Evolutionary conservation across 2,113 vertebrate species (phyloP), one percentile per base, ranked within the genome.

Genomic region (Burhinus oedicnemus): DNA sequence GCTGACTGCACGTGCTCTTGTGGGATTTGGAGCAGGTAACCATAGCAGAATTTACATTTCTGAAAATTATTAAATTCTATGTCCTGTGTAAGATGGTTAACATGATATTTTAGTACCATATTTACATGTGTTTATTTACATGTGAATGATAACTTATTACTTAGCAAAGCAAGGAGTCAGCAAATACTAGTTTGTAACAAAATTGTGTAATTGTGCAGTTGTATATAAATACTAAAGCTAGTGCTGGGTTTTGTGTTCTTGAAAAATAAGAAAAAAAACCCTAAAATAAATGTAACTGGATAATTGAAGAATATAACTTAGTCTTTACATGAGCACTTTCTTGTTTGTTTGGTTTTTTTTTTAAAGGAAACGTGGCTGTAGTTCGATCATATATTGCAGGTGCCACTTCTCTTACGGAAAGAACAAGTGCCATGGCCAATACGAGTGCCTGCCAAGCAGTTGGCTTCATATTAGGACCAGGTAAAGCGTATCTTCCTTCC

Each of bases 391-490:
- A 99, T 61, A 99, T 99, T 60, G 98, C 99, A 6, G 99, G 99
- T 83, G 99, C 99, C 11, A 99, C 99, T 30, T 99, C 99, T 12
- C 98, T 99, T 80, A 98, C 93, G 1, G 99, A 99, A 97, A 98
- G 99, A 98, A 99, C 98, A 2, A 91, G 98, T 72, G 98, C 99
- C 38, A 99, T 99, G 99, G 99, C 99, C 2, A 99, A 99, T 89
- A 99, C 99, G 96, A 99, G 99, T 77, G 99, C 99, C 76, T 99
- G 98, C 79, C 99, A 99, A 97, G 99, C 99, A 18, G 95, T 99
- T 65, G 99, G 99, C 49, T 99, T 99, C 93, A 99, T 99, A 92
- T 96, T 99, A 51, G 99, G 99, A 64, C 99, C 99, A 98, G 99
- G 99, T 99, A 98, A 68, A 54, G 21, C 29, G 4, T 34, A 15